A percentile compares a stretch with the other conserved stretches of the same genome.
Evolutionary conservation across 2,797 vertebrate genomes (phyloP).

Genomic region (Falco naumanni): DNA sequence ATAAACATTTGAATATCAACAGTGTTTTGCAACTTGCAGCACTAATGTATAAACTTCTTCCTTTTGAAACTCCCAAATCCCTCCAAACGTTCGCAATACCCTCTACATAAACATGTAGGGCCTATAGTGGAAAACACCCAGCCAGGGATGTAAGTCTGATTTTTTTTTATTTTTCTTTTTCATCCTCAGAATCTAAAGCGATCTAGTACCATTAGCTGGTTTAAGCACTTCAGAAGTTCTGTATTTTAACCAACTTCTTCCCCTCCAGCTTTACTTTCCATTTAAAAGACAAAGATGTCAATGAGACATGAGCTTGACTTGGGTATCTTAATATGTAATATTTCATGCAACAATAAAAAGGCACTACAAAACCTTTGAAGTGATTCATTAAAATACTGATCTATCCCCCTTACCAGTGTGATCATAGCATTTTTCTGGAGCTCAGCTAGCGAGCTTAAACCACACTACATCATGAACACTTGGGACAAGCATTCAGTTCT

Average conservation of each 20-base stretch:
- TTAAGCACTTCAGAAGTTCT: constrained; percentile 65
- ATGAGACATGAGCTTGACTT: background rate
- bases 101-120: constrained; percentile 83
- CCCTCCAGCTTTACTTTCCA: constrained; percentile 51
- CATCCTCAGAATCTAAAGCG: constrained; percentile 58
- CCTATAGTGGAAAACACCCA: constrained; percentile 72
- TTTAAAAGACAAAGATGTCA: constrained; percentile 40
- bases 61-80: constrained; percentile 93
- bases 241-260: constrained; percentile 70
- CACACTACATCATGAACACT: background rate
- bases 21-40: constrained; percentile 99
- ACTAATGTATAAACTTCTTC: constrained; percentile 99
- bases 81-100: constrained; percentile 85
- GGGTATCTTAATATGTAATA: background rate
- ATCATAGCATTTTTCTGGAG: background rate
- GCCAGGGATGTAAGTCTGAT: constrained; percentile 64
- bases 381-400: constrained; percentile 22
- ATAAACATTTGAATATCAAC: constrained; percentile 99
- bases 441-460: background rate
- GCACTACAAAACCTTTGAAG: background rate
- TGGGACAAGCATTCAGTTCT: background rate
- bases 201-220: constrained; percentile 51
- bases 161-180: constrained; percentile 60
- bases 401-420: background rate
- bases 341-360: constrained; percentile 29